Percentiles rank a stretch among this genome's conserved stretches.
phyloP scores from a whole-genome alignment of 2,888 invertebrate species.

The Colostygia pectinataria region DNA sequence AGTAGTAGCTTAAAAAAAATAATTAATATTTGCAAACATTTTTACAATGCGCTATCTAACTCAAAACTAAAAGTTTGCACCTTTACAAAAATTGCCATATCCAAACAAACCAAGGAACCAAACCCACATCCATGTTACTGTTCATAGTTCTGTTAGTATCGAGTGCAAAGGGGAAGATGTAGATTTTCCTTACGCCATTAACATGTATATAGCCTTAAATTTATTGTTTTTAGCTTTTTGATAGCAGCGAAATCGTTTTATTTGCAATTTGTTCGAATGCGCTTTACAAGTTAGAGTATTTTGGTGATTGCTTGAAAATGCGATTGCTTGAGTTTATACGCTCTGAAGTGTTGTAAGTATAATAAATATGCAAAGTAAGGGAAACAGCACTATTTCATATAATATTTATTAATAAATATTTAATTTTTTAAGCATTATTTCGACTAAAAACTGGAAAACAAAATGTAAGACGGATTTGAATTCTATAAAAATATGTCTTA shows the following conservation, averaged over 20 bases:
- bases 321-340: conserved; percentile 25
- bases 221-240: conserved; percentile 65
- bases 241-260: conserved; percentile 60
- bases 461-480: too few species aligned
- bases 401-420: too few species aligned
- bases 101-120: background rate
- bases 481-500: too few species aligned
- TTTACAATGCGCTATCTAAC: too few species aligned
- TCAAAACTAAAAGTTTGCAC: too few species aligned
- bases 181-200: conserved; percentile 73
- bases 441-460: too few species aligned
- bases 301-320: conserved; percentile 20
- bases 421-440: too few species aligned
- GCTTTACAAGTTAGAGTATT: conserved; percentile 21
- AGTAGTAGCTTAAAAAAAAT: too few species aligned
- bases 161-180: conserved; percentile 64
- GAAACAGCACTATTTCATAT: too few species aligned
- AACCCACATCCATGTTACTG: conserved; percentile 10
- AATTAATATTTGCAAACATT: too few species aligned
- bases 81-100: too few species aligned
- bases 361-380: background rate
- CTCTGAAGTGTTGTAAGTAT: background rate
- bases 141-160: conserved; percentile 36
- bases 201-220: conserved; percentile 76
- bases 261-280: conserved; percentile 49